These are phyloP conservation scores for Mico argentatus DNA, from an alignment of 2,797 vertebrate species.

Conservation along the genomic window DNA sequence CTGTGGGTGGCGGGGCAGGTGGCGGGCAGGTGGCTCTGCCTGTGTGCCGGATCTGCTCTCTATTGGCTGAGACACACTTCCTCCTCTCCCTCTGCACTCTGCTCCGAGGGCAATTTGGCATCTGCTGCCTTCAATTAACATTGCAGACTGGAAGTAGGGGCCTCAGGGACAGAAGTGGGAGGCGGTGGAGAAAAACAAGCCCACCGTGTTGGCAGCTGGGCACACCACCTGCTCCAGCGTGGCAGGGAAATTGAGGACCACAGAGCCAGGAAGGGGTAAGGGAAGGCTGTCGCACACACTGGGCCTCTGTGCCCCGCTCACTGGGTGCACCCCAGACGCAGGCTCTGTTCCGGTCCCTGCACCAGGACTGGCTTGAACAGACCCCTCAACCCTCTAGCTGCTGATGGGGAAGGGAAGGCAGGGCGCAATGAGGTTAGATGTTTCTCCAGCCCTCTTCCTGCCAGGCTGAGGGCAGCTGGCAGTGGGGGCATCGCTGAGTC, in stretches of 20 bases:
- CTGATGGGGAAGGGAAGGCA: background rate
- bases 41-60: rapidly evolving
- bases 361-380: background rate
- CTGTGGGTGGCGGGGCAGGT: background rate
- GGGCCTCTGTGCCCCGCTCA: background rate
- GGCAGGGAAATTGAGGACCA: background rate
- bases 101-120: slow-evolving; percentile 30
- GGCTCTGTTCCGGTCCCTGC: background rate
- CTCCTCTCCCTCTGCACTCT: background rate
- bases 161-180: background rate
- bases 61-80: background rate
- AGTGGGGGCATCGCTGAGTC: background rate
- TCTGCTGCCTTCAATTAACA: slow-evolving; percentile 35
- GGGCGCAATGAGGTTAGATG: background rate
- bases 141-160: background rate
- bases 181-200: background rate
- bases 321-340: background rate
- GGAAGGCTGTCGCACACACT: background rate
- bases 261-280: background rate
- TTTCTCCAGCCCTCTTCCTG: too few species aligned
- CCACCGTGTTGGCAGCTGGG: background rate
- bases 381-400: background rate
- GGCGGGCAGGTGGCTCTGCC: background rate
- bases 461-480: background rate
- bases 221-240: background rate